Evolutionary conservation across 2,888 invertebrate species (phyloP).

Genomic region (Hypomecis atomaria): DNA sequence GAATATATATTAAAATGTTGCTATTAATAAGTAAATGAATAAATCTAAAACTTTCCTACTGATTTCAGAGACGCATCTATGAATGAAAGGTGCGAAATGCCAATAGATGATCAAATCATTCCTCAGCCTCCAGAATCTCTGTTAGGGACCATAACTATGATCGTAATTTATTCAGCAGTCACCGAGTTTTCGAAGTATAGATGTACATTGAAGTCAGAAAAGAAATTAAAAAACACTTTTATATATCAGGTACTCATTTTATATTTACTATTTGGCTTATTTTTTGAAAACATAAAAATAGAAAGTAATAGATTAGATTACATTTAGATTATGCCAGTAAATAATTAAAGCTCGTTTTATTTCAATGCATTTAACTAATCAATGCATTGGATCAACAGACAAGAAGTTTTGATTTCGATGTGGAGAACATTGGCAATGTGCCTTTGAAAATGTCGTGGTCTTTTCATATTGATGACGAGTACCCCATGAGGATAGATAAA

Average conservation of each 20-base stretch:
- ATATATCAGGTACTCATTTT: conserved; percentile 72
- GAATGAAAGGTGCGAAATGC: conserved; percentile 63
- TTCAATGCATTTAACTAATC: neutral
- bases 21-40: too few species aligned
- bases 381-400: conserved; percentile 50
- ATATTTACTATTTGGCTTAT: too few species aligned
- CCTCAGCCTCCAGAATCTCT: conserved; percentile 46
- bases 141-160: conserved; percentile 64
- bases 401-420: conserved; percentile 64
- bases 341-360: too few species aligned
- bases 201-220: conserved; percentile 68
- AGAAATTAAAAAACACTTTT: conserved; percentile 81
- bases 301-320: too few species aligned
- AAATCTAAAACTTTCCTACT: neutral
- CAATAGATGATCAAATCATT: conserved; percentile 61
- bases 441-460: conserved; percentile 72
- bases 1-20: neutral
- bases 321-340: too few species aligned
- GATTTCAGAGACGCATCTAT: conserved; percentile 58
- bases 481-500: conserved; percentile 70
- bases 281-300: too few species aligned
- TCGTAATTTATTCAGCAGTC: conserved; percentile 77
- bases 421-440: conserved; percentile 70
- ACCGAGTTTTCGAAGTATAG: conserved; percentile 82
- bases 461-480: conserved; percentile 73